Evolutionary conservation across 2,888 invertebrate genomes (phyloP), one percentile per base, ranked within the genome.

Genomic region (Erebia palarica): DNA sequence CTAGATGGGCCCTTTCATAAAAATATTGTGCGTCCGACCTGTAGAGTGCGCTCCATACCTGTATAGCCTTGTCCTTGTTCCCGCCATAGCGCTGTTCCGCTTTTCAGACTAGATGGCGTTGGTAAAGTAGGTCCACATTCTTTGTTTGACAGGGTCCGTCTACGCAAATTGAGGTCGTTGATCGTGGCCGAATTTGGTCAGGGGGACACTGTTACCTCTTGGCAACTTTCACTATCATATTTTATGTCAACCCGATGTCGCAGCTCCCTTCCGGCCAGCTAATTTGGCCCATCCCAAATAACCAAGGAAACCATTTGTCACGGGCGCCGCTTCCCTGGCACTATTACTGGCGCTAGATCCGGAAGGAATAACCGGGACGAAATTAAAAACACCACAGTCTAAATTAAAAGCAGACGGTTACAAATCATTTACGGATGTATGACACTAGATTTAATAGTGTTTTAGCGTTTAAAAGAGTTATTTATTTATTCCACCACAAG

Each of bases 251-350:
- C 68, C 58, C 66, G 65, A 72, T 75, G 70, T 69, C 68, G 70
- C 68, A 63, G 75, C 69, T 73, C 70, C 72, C 73, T 76, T 76
- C 76, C 76, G 78, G 77, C 73, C 71, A 73, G 72, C 75, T 76
- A 75, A 78, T 78, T 78, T 75, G 76, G 73, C 74, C 75, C 76
- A 79, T 80, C 79, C 77, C 76, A 76, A 78, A 77, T 78, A 77
- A 77, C 72, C 75, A 72, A 80, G 82, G 82, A 82, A 81, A 79
- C 74, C 79, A 80, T 82, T 81, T 79, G 81, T 81, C 78, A 80
- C 75, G 79, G 77, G 57, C 68, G 64, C 66, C 72, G 44, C 72
- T 76, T 73, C 76, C 77, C 71, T 73, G 75, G 70, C 72, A 72
- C 75, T 70, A 65, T 71, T 73, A 75, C 75, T 67, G 73, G 72